Evolutionary conservation across 1,140 invertebrate genomes (phyloP).

Genomic region (Laupala kohalensis): DNA sequence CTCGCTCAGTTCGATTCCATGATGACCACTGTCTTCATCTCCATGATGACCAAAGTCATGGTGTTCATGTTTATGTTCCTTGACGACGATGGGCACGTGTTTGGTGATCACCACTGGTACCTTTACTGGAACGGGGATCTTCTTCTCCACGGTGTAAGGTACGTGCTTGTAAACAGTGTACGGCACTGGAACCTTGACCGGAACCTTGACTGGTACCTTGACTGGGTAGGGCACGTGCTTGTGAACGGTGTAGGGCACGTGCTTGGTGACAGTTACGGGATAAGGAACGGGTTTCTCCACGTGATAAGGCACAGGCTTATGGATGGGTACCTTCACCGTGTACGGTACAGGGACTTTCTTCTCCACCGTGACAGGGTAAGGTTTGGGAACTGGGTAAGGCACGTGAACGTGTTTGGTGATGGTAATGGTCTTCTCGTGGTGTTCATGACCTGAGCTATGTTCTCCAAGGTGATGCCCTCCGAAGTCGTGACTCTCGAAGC

Average conservation of each 20-base stretch:
- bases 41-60: too few species aligned
- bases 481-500: neutral
- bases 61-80: neutral
- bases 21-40: too few species aligned
- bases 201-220: neutral
- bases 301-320: neutral
- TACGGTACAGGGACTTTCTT: neutral
- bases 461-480: neutral
- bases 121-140: neutral
- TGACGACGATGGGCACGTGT: neutral
- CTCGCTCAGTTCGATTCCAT: too few species aligned
- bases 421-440: neutral
- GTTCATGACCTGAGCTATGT: neutral
- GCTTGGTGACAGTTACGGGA: neutral
- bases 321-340: neutral
- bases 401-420: neutral
- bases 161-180: slow-evolving; percentile 1
- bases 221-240: neutral
- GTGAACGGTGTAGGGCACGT: neutral
- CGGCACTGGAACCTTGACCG: slow-evolving; percentile 1
- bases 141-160: neutral
- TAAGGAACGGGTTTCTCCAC: neutral
- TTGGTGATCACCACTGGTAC: neutral
- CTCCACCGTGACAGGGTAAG: slow-evolving; percentile 3
- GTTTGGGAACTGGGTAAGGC: neutral